Conservation (phyloP, 2,888 invertebrate species). For the Synergus japonicus region DNA sequence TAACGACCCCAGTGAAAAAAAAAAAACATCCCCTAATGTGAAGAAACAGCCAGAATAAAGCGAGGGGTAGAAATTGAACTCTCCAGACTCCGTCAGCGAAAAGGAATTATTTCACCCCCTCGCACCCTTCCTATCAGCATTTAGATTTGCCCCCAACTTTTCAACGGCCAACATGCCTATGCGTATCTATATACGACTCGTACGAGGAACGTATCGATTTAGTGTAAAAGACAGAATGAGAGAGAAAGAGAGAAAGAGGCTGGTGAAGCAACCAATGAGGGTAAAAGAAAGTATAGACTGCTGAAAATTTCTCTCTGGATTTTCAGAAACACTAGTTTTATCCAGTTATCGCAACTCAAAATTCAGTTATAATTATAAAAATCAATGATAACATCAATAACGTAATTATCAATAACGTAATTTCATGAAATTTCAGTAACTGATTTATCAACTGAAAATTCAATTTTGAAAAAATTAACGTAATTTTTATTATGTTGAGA, state of each 20-base stretch:
- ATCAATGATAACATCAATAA: not conserved
- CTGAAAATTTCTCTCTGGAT: not conserved
- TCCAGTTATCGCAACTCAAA: not conserved
- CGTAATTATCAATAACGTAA: not conserved
- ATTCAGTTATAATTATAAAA: not conserved
- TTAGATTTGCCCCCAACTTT: constrained; percentile 56
- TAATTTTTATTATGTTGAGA: no score
- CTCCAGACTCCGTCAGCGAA: constrained; percentile 22
- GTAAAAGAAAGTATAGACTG: constrained; percentile 42
- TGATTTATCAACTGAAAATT: no score
- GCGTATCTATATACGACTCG: constrained; percentile 59
- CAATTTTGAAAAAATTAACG: no score
- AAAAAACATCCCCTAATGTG: constrained; percentile 6
- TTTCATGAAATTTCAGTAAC: not conserved
- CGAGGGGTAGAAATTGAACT: constrained; percentile 20
- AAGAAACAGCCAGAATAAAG: constrained; percentile 25
- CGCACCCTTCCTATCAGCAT: constrained; percentile 3
- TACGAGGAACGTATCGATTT: constrained; percentile 70
- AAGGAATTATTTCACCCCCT: constrained; percentile 25
- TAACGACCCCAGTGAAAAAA: constrained; percentile 34
- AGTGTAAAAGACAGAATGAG: constrained; percentile 60
- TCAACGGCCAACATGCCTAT: constrained; percentile 59
- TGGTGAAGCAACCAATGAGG: constrained; percentile 48
- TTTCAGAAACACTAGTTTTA: not conserved
- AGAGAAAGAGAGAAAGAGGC: constrained; percentile 51